phyloP scores from a whole-genome alignment of 2,797 vertebrate genomes.

The Chelidonichthys spinosus region DNA sequence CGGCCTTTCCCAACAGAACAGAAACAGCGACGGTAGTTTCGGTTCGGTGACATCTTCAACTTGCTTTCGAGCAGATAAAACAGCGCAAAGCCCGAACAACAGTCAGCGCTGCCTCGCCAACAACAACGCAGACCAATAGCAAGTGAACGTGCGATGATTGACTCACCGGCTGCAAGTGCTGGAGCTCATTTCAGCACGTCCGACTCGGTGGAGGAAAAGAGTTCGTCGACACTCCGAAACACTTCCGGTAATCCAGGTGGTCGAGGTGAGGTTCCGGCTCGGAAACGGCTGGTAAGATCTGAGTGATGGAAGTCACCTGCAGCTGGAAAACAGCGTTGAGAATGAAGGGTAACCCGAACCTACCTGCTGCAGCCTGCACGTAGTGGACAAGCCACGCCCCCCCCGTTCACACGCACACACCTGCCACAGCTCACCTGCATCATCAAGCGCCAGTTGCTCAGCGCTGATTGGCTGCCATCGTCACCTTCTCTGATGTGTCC shows the following conservation, averaged over 20 bases:
- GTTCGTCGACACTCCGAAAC: too few relatives aligned
- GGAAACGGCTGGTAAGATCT: neutral
- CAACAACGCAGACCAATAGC: too few relatives aligned
- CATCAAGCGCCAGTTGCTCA: neutral
- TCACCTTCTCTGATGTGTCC: neutral
- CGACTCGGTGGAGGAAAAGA: neutral
- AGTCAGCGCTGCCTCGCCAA: too few relatives aligned
- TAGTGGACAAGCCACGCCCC: slow-evolving; percentile 58
- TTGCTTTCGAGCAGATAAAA: neutral
- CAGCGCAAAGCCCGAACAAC: neutral
- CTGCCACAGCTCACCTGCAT: slow-evolving; percentile 19
- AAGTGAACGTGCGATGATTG: neutral
- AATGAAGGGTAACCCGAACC: slow-evolving; percentile 19
- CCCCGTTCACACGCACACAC: slow-evolving; percentile 6
- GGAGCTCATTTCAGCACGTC: slow-evolving; percentile 1
- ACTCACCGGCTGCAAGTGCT: slow-evolving; percentile 35
- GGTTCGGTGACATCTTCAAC: neutral
- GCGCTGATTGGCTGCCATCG: too few relatives aligned
- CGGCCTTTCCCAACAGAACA: neutral
- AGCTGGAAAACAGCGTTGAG: neutral
- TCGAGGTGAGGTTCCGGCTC: neutral
- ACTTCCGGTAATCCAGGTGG: slow-evolving; percentile 10
- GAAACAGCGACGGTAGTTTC: neutral
- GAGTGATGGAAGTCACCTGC: neutral
- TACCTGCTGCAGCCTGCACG: slow-evolving; percentile 60